Percentiles rank a stretch among this genome's conserved stretches.
Evolutionary conservation across 2,888 invertebrate species (phyloP).

Genomic region (Cerastis rubricosa): DNA sequence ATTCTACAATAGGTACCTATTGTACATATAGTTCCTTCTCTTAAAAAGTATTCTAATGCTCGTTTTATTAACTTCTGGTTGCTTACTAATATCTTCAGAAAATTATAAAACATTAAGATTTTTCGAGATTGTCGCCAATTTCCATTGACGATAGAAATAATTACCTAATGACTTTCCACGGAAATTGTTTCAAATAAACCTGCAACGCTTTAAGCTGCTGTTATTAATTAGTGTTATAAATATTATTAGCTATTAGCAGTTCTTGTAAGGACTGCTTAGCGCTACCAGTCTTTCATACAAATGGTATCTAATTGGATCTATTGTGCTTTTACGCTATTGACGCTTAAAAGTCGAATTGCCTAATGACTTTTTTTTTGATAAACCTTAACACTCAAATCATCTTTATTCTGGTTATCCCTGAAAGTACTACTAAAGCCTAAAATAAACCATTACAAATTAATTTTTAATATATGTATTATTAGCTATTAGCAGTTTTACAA

Average conservation of each 20-base stretch:
- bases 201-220: not conserved
- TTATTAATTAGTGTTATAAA: not conserved
- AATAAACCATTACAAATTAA: constrained; percentile 16
- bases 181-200: constrained; percentile 1
- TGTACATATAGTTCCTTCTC: not conserved
- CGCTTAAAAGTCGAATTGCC: not conserved
- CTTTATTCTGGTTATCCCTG: not conserved
- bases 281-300: no score
- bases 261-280: not conserved
- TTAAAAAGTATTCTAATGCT: not conserved
- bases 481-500: constrained; percentile 36
- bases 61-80: not conserved
- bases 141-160: not conserved
- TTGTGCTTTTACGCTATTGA: constrained; percentile 5
- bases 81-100: not conserved
- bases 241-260: constrained; percentile 21
- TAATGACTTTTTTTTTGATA: constrained; percentile 14
- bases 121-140: not conserved
- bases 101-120: not conserved
- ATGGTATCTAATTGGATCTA: not conserved
- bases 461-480: constrained; percentile 19
- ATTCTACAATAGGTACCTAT: no score
- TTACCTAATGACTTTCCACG: constrained; percentile 5
- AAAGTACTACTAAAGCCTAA: constrained; percentile 5
- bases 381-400: constrained; percentile 4